Conservation (phyloP, 2,888 invertebrate species). For the Podotricha telesiphe region DNA sequence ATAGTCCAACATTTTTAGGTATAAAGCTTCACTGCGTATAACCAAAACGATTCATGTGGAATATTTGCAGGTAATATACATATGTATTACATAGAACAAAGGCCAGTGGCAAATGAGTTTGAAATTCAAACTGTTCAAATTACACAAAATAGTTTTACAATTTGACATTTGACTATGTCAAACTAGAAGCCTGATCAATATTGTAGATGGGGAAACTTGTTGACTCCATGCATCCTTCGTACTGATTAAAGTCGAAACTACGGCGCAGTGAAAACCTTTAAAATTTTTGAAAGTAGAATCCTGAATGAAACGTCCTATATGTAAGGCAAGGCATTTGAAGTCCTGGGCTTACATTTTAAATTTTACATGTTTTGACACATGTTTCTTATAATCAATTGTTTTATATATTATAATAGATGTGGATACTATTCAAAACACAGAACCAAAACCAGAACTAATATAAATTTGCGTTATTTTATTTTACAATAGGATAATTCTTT, state of each 20-base stretch:
- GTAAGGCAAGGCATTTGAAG: background rate
- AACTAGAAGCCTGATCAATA: conserved; percentile 21
- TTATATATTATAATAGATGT: no score
- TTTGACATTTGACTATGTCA: conserved; percentile 14
- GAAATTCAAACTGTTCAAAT: background rate
- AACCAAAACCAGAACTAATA: no score
- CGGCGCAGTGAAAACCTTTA: conserved; percentile 14
- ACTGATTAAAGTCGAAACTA: conserved; percentile 24
- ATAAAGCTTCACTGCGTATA: background rate
- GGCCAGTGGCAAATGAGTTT: background rate
- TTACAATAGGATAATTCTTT: no score
- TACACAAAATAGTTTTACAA: conserved; percentile 1
- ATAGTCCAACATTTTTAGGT: background rate
- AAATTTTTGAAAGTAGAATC: conserved; percentile 9
- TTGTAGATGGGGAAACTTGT: conserved; percentile 17
- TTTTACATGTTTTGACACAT: no score
- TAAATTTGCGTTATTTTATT: no score
- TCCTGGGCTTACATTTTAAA: background rate
- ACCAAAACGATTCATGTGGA: conserved; percentile 2
- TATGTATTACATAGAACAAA: background rate
- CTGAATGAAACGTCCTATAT: background rate
- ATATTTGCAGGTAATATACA: background rate
- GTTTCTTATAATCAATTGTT: no score
- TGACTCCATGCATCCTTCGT: conserved; percentile 18
- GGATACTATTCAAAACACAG: no score